Percentiles rank a stretch among this genome's conserved stretches.
These are phyloP conservation scores for Cheilosia vernalis DNA, from an alignment of 2,888 invertebrate species.

Conservation along the genomic window DNA sequence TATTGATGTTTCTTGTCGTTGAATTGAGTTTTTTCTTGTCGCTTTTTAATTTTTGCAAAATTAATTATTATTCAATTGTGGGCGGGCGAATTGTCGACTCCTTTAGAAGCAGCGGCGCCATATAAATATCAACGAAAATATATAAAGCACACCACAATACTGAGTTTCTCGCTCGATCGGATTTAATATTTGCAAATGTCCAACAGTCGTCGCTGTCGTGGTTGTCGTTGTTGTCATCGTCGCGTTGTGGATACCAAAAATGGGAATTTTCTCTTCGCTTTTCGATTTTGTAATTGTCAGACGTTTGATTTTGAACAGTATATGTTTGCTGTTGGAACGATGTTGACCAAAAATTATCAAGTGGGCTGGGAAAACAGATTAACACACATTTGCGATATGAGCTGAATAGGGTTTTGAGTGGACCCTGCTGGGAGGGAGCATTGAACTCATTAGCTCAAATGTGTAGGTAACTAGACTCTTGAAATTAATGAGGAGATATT, in stretches of 20 bases:
- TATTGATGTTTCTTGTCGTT: conserved; percentile 43
- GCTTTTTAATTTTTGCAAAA: conserved; percentile 40
- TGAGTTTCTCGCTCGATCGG: conserved; percentile 8
- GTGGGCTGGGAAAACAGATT: conserved; percentile 8
- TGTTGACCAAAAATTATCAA: conserved; percentile 34
- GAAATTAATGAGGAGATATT: no score
- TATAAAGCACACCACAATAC: conserved; percentile 38
- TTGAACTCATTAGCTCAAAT: background rate
- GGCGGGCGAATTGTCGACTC: conserved; percentile 72
- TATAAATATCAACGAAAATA: conserved; percentile 61
- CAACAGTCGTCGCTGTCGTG: conserved; percentile 25
- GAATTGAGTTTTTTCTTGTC: conserved; percentile 14
- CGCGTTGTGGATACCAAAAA: conserved; percentile 55
- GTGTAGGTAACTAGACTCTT: no score
- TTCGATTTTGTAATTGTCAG: conserved; percentile 47
- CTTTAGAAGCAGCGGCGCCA: conserved; percentile 70
- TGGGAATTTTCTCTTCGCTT: conserved; percentile 64
- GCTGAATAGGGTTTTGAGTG: background rate
- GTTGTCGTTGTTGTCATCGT: conserved; percentile 1
- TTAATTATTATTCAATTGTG: conserved; percentile 73
- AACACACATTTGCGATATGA: background rate
- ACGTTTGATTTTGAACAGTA: conserved; percentile 36
- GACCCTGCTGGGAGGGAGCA: background rate
- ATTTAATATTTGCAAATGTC: conserved; percentile 49
- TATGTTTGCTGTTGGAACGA: conserved; percentile 20